Base-by-base conservation (phyloP, 2,113 vertebrate genomes). In the Toxostoma redivivum region DNA sequence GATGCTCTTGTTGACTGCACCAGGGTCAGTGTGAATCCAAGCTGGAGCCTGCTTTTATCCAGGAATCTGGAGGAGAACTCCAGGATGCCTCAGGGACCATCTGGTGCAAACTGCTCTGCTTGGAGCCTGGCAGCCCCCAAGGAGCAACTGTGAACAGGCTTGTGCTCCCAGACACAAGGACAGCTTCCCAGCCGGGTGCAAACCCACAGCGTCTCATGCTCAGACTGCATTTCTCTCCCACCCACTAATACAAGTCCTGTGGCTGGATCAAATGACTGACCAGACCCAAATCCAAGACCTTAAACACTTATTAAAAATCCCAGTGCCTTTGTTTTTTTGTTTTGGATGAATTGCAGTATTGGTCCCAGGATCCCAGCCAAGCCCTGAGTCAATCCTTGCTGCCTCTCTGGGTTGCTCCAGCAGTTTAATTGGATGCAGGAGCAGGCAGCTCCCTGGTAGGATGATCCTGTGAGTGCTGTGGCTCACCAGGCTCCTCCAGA, bases 141-240 rank as follows among this genome's bases (percentile, higher is more conserved):
- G 47, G n/a, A 94, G 37, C 0, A 2, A 44, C 78, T 88, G 81
- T 38, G 65, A 95, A 82, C 4, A 73, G 74, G 81, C 66, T 95
- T 72, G 81, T 95, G 87, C 91, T 69, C 28, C 58, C 79, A 96
- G 94, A 82, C 50, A 3, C 79, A 85, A 37, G 3, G 50, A 85
- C 20, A 71, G 53, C 81, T 42, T 82, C 76, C 57, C 94, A 76
- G 93, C 35, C 3, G 2, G 69, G 25, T 87, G 73, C 70, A 92
- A 95, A 94, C 89, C 73, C 86, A 44, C 81, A 90, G 70, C 0
- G 0, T 15, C 72, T 82, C 67, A 85, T 40, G 70, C 87, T 94
- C 87, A 86, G 71, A 80, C 93, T 92, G 93, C 56, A 86, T 73
- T 95, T 83, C 47, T 92, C 85, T 94, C 85, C 94, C 76, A 93